Percentiles rank a stretch among this genome's conserved stretches.
Evolutionary conservation across 2,888 invertebrate genomes (phyloP).

Genomic region (Cacoxenus indagator): DNA sequence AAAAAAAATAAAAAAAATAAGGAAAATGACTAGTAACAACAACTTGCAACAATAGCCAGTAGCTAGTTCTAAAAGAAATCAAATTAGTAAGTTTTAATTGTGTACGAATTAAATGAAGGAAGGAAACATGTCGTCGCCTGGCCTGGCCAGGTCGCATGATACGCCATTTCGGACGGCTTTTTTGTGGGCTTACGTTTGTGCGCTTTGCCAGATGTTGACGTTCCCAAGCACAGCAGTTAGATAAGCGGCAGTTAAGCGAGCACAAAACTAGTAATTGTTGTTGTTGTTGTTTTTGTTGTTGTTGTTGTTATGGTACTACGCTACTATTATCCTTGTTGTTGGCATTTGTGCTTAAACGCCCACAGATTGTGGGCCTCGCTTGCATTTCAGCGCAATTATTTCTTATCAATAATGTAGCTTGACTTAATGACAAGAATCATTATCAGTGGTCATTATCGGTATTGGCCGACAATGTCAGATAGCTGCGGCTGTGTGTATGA

Average conservation of each 20-base stretch:
- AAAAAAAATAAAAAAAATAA: neutral
- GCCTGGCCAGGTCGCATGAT: neutral
- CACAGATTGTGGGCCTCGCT: neutral
- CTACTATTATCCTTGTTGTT: neutral
- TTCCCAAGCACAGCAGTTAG: slow-evolving; percentile 5
- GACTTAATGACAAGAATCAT: slow-evolving; percentile 22
- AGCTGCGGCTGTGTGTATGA: too few relatives aligned
- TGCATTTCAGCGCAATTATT: slow-evolving; percentile 9
- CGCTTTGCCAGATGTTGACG: neutral
- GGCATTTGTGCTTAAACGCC: neutral
- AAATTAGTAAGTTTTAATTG: slow-evolving; percentile 22
- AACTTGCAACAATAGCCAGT: neutral
- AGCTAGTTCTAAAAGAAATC: neutral
- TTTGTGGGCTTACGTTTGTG: too few relatives aligned
- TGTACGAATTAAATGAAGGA: slow-evolving; percentile 8
- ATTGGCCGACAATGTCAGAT: neutral
- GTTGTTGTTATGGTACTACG: neutral
- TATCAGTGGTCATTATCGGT: slow-evolving; percentile 15
- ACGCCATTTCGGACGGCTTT: neutral
- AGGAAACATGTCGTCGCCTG: neutral
- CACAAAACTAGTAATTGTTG: neutral
- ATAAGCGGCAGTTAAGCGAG: neutral
- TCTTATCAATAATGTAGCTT: slow-evolving; percentile 19
- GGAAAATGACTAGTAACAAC: neutral
- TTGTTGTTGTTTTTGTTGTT: neutral